Conservation (phyloP, 2,797 vertebrate species). For the Channa striata region DNA sequence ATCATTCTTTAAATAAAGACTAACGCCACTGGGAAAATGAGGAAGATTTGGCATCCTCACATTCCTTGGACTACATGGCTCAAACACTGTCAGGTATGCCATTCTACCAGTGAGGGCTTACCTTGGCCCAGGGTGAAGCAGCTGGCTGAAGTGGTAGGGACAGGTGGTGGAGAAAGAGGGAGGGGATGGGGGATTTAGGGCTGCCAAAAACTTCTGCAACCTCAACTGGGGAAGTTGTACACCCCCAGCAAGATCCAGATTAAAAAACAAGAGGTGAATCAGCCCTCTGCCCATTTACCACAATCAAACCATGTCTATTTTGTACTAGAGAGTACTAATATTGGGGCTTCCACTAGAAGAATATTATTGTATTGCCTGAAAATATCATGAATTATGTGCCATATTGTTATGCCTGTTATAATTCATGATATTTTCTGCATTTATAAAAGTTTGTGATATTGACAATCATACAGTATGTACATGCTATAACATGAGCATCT, state of each 20-base stretch:
- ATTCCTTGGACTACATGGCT: slow-evolving; percentile 45
- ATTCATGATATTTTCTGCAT: no score
- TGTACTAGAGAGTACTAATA: slow-evolving; percentile 4
- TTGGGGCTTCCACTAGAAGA: background rate
- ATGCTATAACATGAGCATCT: no score
- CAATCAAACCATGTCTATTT: slow-evolving; percentile 19
- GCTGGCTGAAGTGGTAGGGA: slow-evolving; percentile 43
- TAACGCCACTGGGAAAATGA: slow-evolving; percentile 35
- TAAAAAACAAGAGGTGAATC: slow-evolving; percentile 47
- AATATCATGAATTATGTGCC: no score
- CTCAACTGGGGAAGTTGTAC: slow-evolving; percentile 48
- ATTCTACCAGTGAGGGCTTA: slow-evolving; percentile 61
- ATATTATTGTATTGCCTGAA: no score
- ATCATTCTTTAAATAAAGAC: slow-evolving; percentile 72
- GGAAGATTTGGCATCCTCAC: slow-evolving; percentile 56
- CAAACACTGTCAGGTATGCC: slow-evolving; percentile 61
- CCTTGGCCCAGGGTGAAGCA: slow-evolving; percentile 71
- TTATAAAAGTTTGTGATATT: no score
- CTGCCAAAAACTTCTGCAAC: slow-evolving; percentile 30
- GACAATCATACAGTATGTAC: no score
- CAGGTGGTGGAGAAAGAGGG: slow-evolving; percentile 11
- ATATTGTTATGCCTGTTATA: no score
- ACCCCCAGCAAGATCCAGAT: slow-evolving; percentile 45
- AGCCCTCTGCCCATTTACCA: slow-evolving; percentile 43
- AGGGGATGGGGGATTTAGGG: background rate